Conservation (phyloP, 1,140 invertebrate genomes). For the Brachionus manjavacas region DNA sequence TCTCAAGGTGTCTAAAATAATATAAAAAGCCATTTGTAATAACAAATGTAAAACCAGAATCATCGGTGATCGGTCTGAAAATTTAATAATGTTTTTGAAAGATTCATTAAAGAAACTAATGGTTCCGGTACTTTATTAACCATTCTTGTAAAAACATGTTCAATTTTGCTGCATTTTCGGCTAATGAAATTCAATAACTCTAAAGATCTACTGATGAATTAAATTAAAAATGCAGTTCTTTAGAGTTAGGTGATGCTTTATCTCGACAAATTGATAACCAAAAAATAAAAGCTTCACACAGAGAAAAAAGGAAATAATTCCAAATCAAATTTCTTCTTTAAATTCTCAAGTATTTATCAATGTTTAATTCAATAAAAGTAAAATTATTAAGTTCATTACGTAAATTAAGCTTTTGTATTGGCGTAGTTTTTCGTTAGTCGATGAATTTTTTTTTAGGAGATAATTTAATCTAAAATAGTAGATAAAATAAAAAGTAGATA, state of each 20-base stretch:
- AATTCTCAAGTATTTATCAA: background rate
- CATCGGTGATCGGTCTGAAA: background rate
- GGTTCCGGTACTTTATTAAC: constrained; percentile 31
- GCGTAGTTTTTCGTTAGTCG: too few relatives aligned
- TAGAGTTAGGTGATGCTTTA: background rate
- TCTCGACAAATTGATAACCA: background rate
- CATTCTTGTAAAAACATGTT: background rate
- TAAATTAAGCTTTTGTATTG: background rate
- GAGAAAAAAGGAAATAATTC: background rate
- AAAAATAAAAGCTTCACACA: background rate
- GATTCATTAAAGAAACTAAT: background rate
- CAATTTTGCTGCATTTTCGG: background rate
- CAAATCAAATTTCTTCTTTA: constrained; percentile 1
- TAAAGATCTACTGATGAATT: background rate
- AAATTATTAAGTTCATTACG: background rate
- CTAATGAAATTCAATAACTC: constrained; percentile 5
- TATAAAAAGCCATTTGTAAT: background rate
- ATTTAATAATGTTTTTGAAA: background rate
- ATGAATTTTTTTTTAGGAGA: constrained; percentile 28
- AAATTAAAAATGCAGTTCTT: background rate
- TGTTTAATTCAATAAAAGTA: background rate
- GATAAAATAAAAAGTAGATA: too few relatives aligned
- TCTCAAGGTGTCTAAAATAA: background rate
- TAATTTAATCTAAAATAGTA: too few relatives aligned
- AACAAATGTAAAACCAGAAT: background rate